Evolutionary conservation across 1,140 invertebrate genomes (phyloP).

Genomic region (Lysiphlebus fabarum): DNA sequence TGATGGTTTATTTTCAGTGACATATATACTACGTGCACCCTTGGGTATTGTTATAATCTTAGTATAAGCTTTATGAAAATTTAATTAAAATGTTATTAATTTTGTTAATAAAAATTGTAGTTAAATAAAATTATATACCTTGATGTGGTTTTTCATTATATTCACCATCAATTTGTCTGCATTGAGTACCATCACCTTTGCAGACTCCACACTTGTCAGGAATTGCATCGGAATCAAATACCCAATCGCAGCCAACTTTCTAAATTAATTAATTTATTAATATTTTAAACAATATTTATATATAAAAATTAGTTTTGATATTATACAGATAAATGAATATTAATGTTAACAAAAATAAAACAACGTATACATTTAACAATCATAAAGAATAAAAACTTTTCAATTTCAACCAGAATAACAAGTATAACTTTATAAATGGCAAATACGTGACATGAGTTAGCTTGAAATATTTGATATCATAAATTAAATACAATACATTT

Average conservation of each 20-base stretch:
- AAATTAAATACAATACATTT: no score
- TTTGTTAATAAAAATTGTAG: background rate
- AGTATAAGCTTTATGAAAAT: conserved; percentile 36
- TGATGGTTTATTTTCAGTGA: conserved; percentile 42
- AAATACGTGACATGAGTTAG: no score
- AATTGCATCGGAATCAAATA: conserved; percentile 62
- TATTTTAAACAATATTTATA: background rate
- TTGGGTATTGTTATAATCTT: conserved; percentile 50
- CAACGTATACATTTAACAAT: no score
- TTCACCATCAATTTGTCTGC: conserved; percentile 49
- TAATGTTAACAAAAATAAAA: no score
- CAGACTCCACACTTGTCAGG: conserved; percentile 70
- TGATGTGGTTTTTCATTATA: conserved; percentile 29
- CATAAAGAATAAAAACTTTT: no score
- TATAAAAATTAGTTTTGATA: no score
- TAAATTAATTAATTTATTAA: conserved; percentile 30
- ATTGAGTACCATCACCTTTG: conserved; percentile 67
- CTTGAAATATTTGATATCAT: no score
- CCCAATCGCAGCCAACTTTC: conserved; percentile 68
- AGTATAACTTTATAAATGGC: no score
- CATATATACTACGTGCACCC: conserved; percentile 46
- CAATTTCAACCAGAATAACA: no score
- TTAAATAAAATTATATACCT: conserved; percentile 18
- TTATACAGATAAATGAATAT: no score
- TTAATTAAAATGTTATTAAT: conserved; percentile 4